Evolutionary conservation across 2,888 invertebrate species (phyloP).

Genomic region (Acronicta aceris): DNA sequence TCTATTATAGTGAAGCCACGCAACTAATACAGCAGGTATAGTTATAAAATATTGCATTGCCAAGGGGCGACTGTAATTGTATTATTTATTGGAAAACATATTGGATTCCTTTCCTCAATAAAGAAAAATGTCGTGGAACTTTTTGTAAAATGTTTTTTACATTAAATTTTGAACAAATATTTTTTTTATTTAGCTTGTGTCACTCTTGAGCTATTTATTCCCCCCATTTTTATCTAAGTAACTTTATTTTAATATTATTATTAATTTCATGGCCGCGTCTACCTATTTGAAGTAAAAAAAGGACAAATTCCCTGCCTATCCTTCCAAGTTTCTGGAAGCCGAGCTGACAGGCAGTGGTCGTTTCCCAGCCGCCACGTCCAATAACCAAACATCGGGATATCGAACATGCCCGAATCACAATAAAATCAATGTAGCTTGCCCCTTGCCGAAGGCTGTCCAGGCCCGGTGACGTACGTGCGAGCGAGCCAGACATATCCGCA

Average conservation of each 20-base stretch:
- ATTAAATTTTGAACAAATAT: no score
- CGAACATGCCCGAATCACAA: conserved; percentile 56
- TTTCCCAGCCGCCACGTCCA: conserved; percentile 27
- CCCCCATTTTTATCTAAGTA: no score
- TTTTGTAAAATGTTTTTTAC: no score
- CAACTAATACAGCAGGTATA: background rate
- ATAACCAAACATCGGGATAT: conserved; percentile 49
- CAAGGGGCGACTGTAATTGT: no score
- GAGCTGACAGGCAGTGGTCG: conserved; percentile 30
- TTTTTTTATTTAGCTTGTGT: no score
- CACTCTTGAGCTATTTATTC: no score
- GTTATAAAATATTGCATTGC: no score
- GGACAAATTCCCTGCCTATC: conserved; percentile 5
- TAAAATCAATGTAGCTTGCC: conserved; percentile 74
- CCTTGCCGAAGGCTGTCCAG: conserved; percentile 65
- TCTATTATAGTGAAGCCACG: background rate
- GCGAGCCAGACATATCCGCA: conserved; percentile 42
- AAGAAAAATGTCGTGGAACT: background rate
- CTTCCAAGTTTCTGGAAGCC: conserved; percentile 32
- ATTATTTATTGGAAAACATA: background rate
- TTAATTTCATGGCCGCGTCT: no score
- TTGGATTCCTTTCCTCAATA: background rate
- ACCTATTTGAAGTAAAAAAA: conserved; percentile 3
- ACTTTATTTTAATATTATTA: no score
- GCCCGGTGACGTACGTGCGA: conserved; percentile 54